Base-by-base conservation (phyloP, 2,888 invertebrate genomes). In the Aporophyla nigra region DNA sequence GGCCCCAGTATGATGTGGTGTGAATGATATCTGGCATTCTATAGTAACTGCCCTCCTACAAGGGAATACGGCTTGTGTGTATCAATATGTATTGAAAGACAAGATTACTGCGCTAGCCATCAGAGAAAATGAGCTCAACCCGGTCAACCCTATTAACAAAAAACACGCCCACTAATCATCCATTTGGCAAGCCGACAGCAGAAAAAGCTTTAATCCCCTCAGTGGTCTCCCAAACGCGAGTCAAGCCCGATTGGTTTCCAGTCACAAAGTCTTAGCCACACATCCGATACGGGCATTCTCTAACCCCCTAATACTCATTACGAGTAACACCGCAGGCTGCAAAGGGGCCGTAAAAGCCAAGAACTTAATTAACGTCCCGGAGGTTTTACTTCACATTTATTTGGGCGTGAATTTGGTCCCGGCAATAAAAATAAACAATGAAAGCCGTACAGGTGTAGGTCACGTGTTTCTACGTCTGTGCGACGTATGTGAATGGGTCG, bases 341-440 rank as follows among this genome's bases (percentile, higher is more conserved):
- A 89, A 78, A 89, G 90, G 89, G 90, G 91, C 90, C 91, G 92
- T 92, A 93, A 94, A 95, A 94, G 92, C 93, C 92, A 95, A 93
- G 94, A 94, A 94, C 95, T 94, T 95, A 95, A 95, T 95, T 95
- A 95, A 94, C 93, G 93, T 93, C 90, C 90, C 90, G 76, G 83
- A 87, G 91, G 90, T 84, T 90, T 92, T 90, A 90, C 91, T 92
- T 92, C 92, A 92, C 94, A 94, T 95, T 95, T 94, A 94, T 95
- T 95, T 93, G 93, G 92, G 93, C 93, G 93, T 93, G 93, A 95
- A 95, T 94, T 95, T 89, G 92, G 93, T 89, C 92, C 87, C 85
- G 87, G 91, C 91, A 92, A 93, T 95, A 95, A 95, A 95, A 95
- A 95, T 94, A 95, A 95, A 95, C 94, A 95, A 93, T 92, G 92